Base-by-base conservation (phyloP, 2,888 invertebrate species). In the Epirrhoe alternata region DNA sequence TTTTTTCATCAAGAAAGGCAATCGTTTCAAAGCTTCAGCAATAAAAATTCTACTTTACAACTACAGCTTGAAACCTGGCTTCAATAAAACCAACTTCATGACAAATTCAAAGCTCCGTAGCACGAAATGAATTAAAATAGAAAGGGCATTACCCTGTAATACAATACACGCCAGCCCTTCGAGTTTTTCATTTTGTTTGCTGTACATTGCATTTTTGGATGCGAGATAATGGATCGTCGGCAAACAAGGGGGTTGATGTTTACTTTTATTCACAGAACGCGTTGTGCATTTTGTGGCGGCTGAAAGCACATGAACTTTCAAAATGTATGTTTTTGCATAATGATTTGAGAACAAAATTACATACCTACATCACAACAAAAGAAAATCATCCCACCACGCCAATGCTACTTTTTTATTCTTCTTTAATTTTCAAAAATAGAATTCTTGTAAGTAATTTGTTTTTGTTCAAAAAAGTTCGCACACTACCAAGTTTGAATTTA, bases 231-330 rank as follows among this genome's bases (percentile, higher is more conserved):
- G 73, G 76, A 72, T 74, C 55, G 60, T 64, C 61, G 8, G 74
- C 71, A 80, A 80, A 80, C 74, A 82, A 69, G 74, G 74, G 72
- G 75, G 61, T 71, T 66, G 66, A 75, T 77, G 76, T 73, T 75
- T 73, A 58, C 50, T 30, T 50, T 31, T 61, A 31, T 64, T 66
- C 64, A 65, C 31, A 47, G 47, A 52, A 45, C 1, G 1, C 16
- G 24, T 52, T 30, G 51, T 12, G 45, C 49, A 55, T 35, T 31
- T 52, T 12, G 49, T 52, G 45, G 33, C 47, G 45, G n/a, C 42
- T 33, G 30, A 38, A 54, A 30, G 33, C 31, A 52, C 33, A 14
- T 35, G 47, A 52, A 42, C 6, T 47, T 42, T 12, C 38, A 12
- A 12, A 10, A 8, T 42, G 4, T 42, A 12, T 12, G 5, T 42